These are phyloP conservation scores for Cherax quadricarinatus DNA, from an alignment of 1,140 invertebrate genomes.

Conservation along the genomic window DNA sequence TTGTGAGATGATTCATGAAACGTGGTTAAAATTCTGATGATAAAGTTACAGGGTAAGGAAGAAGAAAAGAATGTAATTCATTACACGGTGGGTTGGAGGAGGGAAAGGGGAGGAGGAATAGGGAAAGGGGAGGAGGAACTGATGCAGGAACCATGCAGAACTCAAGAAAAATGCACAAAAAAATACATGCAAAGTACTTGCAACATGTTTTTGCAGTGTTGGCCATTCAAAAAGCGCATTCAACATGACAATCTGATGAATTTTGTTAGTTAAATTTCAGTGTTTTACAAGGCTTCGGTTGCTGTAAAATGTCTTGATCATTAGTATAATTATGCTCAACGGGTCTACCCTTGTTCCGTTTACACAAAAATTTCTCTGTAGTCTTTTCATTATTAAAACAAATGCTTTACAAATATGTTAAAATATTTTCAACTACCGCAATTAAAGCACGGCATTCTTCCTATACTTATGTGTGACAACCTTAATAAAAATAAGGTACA, in stretches of 20 bases:
- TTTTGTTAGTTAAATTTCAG: not conserved
- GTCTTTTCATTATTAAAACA: too few species aligned
- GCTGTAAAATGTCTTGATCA: too few species aligned
- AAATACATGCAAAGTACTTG: conserved; percentile 6
- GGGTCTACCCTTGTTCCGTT: too few species aligned
- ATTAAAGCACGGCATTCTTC: too few species aligned
- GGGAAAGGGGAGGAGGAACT: not conserved
- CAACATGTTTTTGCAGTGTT: not conserved
- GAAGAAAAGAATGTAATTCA: not conserved
- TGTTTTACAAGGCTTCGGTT: too few species aligned
- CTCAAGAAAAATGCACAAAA: conserved; percentile 10
- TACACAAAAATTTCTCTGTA: too few species aligned
- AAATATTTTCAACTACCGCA: too few species aligned
- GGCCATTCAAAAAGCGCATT: conserved; percentile 1
- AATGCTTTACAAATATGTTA: too few species aligned
- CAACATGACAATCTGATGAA: not conserved
- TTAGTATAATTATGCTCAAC: not conserved
- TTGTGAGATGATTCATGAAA: not conserved
- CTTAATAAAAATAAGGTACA: too few species aligned
- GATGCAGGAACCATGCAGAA: conserved; percentile 1
- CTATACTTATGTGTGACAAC: too few species aligned
- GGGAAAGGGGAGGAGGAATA: not conserved
- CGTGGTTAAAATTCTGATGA: too few species aligned
- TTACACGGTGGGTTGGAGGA: not conserved
- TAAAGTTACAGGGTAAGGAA: not conserved